phyloP scores from a whole-genome alignment of 2,888 invertebrate genomes.

The Eupithecia subfuscata region DNA sequence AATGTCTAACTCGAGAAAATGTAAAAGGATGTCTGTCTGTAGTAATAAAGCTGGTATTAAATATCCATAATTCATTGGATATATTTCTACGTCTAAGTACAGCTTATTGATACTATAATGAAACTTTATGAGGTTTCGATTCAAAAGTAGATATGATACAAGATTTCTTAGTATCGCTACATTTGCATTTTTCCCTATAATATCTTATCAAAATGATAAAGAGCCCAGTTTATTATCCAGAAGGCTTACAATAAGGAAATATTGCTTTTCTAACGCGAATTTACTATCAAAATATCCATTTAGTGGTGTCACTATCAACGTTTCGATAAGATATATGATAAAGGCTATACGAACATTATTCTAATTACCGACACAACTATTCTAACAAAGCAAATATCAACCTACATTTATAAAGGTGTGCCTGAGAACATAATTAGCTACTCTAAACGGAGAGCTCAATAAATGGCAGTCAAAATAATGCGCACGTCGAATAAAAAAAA shows the following conservation, averaged over 20 bases:
- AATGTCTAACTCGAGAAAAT: constrained; percentile 15
- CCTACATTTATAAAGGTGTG: constrained; percentile 45
- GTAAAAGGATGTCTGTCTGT: constrained; percentile 31
- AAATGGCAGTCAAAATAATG: background rate
- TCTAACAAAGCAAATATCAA: constrained; percentile 33
- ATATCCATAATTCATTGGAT: constrained; percentile 32
- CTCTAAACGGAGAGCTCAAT: background rate
- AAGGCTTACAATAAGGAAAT: constrained; percentile 16
- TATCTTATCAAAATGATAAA: constrained; percentile 19
- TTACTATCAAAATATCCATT: constrained; percentile 29
- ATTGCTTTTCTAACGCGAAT: constrained; percentile 25
- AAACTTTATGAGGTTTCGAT: constrained; percentile 22
- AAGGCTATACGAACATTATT: constrained; percentile 38
- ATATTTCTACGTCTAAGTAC: constrained; percentile 17
- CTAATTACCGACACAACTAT: constrained; percentile 39
- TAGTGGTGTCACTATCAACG: constrained; percentile 35
- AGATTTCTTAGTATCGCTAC: constrained; percentile 19
- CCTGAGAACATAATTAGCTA: constrained; percentile 60
- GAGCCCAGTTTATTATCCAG: background rate
- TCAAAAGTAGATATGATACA: constrained; percentile 12
- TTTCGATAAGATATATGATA: constrained; percentile 39
- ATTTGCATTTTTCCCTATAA: constrained; percentile 31
- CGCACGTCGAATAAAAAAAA: background rate
- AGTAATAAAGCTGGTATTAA: constrained; percentile 35
- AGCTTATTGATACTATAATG: constrained; percentile 27